phyloP scores from a whole-genome alignment of 2,113 vertebrate genomes.

The Pelodiscus sinensis region DNA sequence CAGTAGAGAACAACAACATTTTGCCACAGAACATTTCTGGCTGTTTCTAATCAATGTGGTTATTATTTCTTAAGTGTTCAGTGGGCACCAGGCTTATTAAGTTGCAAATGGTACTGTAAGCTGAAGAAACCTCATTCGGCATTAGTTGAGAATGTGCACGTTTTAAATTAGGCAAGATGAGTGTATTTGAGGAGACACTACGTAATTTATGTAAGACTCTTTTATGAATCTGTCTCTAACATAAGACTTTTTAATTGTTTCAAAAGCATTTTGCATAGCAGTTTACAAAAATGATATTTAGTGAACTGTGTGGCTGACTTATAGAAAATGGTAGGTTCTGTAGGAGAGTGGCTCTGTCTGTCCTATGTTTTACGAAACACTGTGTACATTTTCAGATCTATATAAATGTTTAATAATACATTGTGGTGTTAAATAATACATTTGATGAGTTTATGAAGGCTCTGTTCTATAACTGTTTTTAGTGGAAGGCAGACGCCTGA shows the following conservation, averaged over 20 bases:
- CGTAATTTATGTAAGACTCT: conserved; percentile 38
- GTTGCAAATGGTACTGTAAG: neutral
- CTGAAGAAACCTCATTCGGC: neutral
- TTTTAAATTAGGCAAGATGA: neutral
- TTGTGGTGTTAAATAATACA: neutral
- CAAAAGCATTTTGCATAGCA: conserved; percentile 26
- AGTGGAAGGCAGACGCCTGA: neutral
- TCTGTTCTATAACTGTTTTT: neutral
- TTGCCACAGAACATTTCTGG: neutral
- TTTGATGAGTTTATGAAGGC: neutral
- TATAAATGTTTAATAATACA: neutral
- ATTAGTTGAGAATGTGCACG: neutral
- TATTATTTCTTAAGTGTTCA: neutral
- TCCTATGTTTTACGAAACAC: neutral
- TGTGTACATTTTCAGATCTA: fast-evolving
- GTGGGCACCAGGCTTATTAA: neutral
- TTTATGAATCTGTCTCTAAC: conserved; percentile 33
- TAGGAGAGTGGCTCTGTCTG: neutral
- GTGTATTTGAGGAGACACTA: neutral
- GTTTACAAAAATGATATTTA: conserved; percentile 25
- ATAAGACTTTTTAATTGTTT: conserved; percentile 26
- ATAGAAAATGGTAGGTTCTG: neutral
- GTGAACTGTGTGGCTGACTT: neutral
- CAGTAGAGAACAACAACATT: neutral
- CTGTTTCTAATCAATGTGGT: conserved; percentile 21